These are phyloP conservation scores for Ammospiza caudacuta DNA, from an alignment of 2,113 vertebrate species.

Conservation along the genomic window DNA sequence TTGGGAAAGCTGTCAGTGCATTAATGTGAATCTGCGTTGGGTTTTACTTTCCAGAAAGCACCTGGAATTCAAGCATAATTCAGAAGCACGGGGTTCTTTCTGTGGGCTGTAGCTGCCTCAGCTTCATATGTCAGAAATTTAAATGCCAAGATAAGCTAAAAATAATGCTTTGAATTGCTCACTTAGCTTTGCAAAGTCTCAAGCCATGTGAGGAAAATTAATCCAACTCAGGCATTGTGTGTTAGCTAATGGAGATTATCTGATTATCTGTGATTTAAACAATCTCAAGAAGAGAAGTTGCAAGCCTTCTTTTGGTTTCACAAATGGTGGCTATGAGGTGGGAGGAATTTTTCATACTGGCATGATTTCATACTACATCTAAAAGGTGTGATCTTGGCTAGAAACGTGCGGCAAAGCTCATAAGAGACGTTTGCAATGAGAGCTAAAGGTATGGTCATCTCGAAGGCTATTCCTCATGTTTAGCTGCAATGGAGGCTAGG, in stretches of 20 bases:
- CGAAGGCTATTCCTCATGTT: background rate
- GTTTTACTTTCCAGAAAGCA: background rate
- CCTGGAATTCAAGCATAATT: background rate
- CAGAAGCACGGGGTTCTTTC: background rate
- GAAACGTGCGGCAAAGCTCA: background rate
- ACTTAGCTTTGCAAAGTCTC: background rate
- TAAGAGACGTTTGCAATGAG: background rate
- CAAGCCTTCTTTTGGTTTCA: background rate
- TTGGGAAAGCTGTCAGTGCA: background rate
- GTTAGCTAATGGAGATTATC: background rate
- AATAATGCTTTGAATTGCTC: background rate
- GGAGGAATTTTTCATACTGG: background rate
- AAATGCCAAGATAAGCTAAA: background rate
- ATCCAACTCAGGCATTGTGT: rapidly evolving
- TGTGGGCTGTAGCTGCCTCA: background rate
- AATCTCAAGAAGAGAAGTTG: background rate
- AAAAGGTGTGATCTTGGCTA: background rate
- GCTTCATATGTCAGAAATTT: background rate
- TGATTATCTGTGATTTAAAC: background rate
- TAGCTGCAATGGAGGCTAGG: background rate
- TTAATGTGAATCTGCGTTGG: background rate
- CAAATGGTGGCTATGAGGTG: background rate
- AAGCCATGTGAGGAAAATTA: background rate
- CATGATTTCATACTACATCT: background rate
- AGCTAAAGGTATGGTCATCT: background rate